Conservation (phyloP, 2,113 vertebrate species). For the Corvus hawaiiensis region DNA sequence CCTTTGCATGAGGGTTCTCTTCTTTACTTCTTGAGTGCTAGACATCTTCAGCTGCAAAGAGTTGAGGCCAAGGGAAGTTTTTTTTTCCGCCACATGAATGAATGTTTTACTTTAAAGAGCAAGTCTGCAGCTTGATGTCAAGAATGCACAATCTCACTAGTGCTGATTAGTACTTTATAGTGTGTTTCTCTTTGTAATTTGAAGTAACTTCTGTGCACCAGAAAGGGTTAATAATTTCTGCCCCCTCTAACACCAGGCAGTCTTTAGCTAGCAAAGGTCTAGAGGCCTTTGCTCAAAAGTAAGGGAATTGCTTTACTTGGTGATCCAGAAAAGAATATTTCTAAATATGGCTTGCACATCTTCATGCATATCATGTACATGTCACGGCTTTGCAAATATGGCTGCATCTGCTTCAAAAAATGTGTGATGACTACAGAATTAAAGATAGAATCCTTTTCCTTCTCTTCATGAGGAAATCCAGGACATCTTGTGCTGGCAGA, state of each 20-base stretch:
- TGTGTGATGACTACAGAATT: background rate
- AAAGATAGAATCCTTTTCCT: background rate
- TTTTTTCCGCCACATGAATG: background rate
- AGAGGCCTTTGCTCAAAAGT: background rate
- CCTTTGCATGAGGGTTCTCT: background rate
- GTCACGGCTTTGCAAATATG: background rate
- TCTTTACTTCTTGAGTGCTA: background rate
- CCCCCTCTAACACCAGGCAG: background rate
- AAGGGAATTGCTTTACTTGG: background rate
- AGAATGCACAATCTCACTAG: background rate
- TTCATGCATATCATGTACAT: background rate
- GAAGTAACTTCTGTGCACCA: background rate
- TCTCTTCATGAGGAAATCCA: background rate
- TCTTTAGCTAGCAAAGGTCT: background rate
- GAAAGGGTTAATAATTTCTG: background rate
- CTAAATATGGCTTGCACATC: background rate
- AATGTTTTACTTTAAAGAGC: background rate
- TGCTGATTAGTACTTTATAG: background rate
- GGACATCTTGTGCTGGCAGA: background rate
- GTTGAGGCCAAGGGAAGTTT: background rate
- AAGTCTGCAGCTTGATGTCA: background rate
- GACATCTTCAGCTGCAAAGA: background rate
- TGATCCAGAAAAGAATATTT: background rate
- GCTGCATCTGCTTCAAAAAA: background rate
- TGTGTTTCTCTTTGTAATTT: background rate